These are phyloP conservation scores for Phalacrocorax pelagicus DNA, from an alignment of 2,113 vertebrate genomes.

Conservation along the genomic window DNA sequence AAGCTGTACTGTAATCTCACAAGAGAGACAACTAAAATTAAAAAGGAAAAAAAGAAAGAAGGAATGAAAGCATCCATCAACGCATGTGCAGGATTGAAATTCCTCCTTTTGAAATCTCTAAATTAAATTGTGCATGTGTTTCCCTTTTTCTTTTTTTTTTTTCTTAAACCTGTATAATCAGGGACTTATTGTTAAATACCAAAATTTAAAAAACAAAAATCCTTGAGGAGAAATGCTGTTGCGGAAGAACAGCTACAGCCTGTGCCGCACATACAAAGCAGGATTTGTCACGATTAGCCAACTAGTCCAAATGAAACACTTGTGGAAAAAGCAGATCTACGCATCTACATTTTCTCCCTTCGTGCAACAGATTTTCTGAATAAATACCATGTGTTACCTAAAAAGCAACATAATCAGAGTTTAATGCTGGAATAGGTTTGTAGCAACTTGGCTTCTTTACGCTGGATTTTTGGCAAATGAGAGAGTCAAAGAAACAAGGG, in stretches of 20 bases:
- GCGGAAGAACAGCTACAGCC: background rate
- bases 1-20: background rate
- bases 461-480: background rate
- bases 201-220: background rate
- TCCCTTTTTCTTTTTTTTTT: background rate
- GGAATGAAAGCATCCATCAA: background rate
- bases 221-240: background rate
- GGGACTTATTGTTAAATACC: background rate
- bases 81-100: background rate
- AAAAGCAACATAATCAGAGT: background rate
- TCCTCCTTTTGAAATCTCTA: background rate
- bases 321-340: rapidly evolving
- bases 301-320: background rate
- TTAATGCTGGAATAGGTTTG: background rate
- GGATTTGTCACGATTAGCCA: background rate
- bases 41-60: background rate
- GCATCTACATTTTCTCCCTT: background rate
- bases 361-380: background rate
- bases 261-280: background rate
- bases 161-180: background rate
- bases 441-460: background rate
- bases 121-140: background rate
- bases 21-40: background rate
- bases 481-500: background rate
- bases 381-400: background rate